These are phyloP conservation scores for Drosophila ambigua DNA, from an alignment of 1,140 invertebrate genomes.

Conservation along the genomic window DNA sequence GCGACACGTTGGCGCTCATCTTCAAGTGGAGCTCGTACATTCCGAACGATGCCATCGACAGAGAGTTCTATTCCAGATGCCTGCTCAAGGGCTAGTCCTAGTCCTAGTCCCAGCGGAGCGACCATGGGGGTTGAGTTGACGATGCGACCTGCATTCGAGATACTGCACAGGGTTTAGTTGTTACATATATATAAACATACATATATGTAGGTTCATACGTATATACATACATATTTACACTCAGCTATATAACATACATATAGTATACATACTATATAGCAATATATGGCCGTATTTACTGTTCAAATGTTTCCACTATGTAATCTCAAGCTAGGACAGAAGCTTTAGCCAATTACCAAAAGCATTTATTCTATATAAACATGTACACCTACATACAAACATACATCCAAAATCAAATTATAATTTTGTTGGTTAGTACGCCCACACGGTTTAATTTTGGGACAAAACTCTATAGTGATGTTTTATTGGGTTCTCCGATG, in stretches of 20 bases:
- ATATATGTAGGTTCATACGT: not conserved
- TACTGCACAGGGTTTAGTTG: conserved; percentile 17
- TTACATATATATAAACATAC: conserved; percentile 8
- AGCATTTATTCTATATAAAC: conserved; percentile 77
- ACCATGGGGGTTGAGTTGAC: too few species aligned
- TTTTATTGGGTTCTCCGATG: too few species aligned
- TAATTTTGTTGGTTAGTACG: too few species aligned
- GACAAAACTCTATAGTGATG: too few species aligned
- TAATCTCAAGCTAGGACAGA: conserved; percentile 56
- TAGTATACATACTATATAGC: conserved; percentile 9
- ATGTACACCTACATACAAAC: conserved; percentile 40
- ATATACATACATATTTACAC: too few species aligned
- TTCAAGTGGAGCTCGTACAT: conserved; percentile 82
- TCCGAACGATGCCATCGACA: conserved; percentile 81
- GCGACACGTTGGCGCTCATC: conserved; percentile 70
- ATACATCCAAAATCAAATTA: conserved; percentile 19
- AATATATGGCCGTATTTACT: conserved; percentile 58
- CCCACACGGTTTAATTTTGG: too few species aligned
- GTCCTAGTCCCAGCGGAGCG: not conserved
- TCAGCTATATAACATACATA: conserved; percentile 3
- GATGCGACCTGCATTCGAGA: not conserved
- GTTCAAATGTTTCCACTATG: conserved; percentile 56
- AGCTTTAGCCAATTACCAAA: conserved; percentile 73
- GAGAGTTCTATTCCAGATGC: conserved; percentile 79
- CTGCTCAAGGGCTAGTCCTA: conserved; percentile 65